Evolutionary conservation across 2,797 vertebrate genomes (phyloP), one percentile per base, ranked within the genome.

Genomic region (Crocidura indochinensis): DNA sequence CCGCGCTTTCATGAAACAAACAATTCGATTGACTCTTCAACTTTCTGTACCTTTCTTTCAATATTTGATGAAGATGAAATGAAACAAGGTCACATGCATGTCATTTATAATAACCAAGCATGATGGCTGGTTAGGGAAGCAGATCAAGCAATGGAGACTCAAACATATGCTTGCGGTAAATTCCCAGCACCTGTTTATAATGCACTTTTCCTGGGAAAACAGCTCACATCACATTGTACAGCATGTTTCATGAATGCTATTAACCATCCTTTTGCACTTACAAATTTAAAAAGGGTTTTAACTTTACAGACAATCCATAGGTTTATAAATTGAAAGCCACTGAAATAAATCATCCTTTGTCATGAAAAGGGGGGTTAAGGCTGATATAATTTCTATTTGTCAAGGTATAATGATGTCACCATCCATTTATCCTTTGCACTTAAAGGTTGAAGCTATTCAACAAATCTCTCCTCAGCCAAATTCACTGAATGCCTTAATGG

Each of bases 341-440:
- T 75, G 91, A 97, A 97, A 97, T 97, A 98, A 97, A 97, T 97
- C 97, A 98, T 93, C 84, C 83, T 87, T 95, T 78, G 94, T 97
- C 97, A 98, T 96, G 97, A 98, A 98, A 96, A 97, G 93, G 87
- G 80, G 90, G 60, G 95, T 91, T 96, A 93, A 92, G 93, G 94
- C 96, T 94, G 71, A 96, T 96, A 97, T 94, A 97, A 97, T 97
- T 98, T 97, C 95, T 97, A 76, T 98, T 98, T 98, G 97, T 97
- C 97, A 98, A 97, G 94, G 86, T 97, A 95, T 97, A 97, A 98
- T 98, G 98, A 98, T 98, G 97, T 98, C 98, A 98, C 96, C 92
- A 95, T 95, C 90, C 97, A 98, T 98, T 98, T 98, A 98, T 98
- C 96, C 97, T 97, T 93, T 96, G 97, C 96, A 97, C 96, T 98